Evolutionary conservation across 1,140 invertebrate species (phyloP), one percentile per base, ranked within the genome.

Genomic region (Vanessa atalanta): DNA sequence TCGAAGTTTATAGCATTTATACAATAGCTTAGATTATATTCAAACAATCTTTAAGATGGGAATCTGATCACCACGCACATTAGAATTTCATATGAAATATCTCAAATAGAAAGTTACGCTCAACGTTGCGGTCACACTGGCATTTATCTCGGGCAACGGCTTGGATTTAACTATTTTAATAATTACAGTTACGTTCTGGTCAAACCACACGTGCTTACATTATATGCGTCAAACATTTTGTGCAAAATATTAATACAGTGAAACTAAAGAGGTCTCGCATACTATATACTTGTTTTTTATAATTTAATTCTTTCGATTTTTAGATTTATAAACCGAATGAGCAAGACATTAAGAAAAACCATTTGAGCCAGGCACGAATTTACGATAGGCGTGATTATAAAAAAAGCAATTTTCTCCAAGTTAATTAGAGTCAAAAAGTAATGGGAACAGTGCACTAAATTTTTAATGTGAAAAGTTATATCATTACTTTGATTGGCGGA

Each of bases 391-490:
- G 53, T 68, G 53, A 68, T 57, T 68, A 37, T 68, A 47, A 47
- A 68, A 68, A 68, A 64, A 9, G 50, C 50, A 61, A 72, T 65
- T 55, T 72, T 72, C 60, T 65, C 26, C 31, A 72, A 72, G 50
- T 48, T 65, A 72, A 72, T 72, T 65, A 65, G 63, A 72, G 47
- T 72, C 65, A 65, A 31, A 57, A 47, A 16, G 37, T 57, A 47
- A 72, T 66, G 23, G 57, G 50, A 64, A 63, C 20, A 43, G 9
- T 47, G 6, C 16, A 65, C 43, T 65, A 57, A 64, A 75, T 63
- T 66, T 63, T 63, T 71, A 75, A 75, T 75, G 20, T 71, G 47
- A 63, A 67, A 75, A 75, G 51, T 75, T 71, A 20, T 60, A 16
- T 23, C 73, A 66, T 71, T 71, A 71, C 47, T 16, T 37, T 60